A percentile compares a stretch with the other conserved stretches of the same genome.
Evolutionary conservation across 2,888 invertebrate species (phyloP).

Genomic region (Apodemia mormo): DNA sequence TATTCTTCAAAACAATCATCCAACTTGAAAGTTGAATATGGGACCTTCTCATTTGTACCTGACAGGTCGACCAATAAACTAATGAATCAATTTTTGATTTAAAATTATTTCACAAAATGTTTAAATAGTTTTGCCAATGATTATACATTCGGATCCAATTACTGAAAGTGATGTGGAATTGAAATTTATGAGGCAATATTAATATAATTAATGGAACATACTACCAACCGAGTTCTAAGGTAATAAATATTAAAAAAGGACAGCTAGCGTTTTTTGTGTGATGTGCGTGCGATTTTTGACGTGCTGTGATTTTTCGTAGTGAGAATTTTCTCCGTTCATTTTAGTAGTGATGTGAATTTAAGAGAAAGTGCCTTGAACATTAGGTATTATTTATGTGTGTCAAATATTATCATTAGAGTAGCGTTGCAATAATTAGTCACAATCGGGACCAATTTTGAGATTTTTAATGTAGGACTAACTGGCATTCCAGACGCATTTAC

Average conservation of each 20-base stretch:
- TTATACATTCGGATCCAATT: constrained; percentile 11
- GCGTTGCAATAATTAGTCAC: neutral
- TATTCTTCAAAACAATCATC: too few species aligned
- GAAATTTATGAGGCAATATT: too few species aligned
- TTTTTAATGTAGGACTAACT: constrained; percentile 11
- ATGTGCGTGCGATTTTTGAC: too few species aligned
- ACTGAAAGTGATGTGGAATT: neutral
- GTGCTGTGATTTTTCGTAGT: neutral
- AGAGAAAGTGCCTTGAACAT: constrained; percentile 7
- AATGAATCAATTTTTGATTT: too few species aligned
- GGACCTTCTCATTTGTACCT: too few species aligned
- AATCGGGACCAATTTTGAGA: constrained; percentile 14
- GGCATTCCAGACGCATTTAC: constrained; percentile 2
- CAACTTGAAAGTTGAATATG: too few species aligned
- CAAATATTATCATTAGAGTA: neutral
- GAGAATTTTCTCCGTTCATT: neutral
- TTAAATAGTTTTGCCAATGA: neutral
- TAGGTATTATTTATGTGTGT: constrained; percentile 3
- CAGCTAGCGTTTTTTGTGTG: too few species aligned
- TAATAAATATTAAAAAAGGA: too few species aligned
- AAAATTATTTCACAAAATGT: too few species aligned
- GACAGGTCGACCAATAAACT: too few species aligned
- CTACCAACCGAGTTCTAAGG: too few species aligned
- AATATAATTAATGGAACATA: too few species aligned
- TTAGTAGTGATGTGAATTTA: neutral